Conservation (phyloP, 2,888 invertebrate genomes). For the Hyppa rectilinea region DNA sequence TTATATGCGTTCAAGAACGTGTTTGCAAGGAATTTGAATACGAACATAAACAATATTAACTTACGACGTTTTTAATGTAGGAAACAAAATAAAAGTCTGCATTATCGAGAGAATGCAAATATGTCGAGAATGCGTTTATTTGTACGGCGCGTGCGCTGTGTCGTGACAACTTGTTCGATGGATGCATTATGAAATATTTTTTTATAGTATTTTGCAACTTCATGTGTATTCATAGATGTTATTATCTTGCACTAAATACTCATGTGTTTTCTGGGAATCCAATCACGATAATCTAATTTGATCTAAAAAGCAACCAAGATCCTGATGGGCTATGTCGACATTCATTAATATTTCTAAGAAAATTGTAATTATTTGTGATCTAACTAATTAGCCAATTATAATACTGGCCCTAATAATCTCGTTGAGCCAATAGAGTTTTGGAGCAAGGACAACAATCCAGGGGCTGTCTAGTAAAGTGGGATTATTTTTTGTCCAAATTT, state of each 20-base stretch:
- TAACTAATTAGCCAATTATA: not conserved
- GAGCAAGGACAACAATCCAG: constrained; percentile 3
- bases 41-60: constrained; percentile 37
- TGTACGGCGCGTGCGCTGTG: constrained; percentile 45
- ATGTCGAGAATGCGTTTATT: constrained; percentile 59
- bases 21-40: constrained; percentile 31
- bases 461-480: constrained; percentile 4
- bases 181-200: constrained; percentile 27
- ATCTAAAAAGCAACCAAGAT: not conserved
- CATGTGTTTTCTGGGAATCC: constrained; percentile 6
- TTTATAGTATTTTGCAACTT: constrained; percentile 10
- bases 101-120: constrained; percentile 62
- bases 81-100: constrained; percentile 50
- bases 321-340: not conserved
- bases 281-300: not conserved
- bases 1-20: constrained; percentile 2
- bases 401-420: not conserved
- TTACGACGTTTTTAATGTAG: constrained; percentile 32
- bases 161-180: constrained; percentile 40
- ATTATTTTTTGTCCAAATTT: constrained; percentile 29
- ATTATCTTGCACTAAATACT: not conserved
- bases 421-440: not conserved
- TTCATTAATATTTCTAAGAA: not conserved
- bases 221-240: constrained; percentile 3
- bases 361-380: constrained; percentile 5